Base-by-base conservation (phyloP, 1,140 invertebrate genomes). In the Diorhabda elongata region DNA sequence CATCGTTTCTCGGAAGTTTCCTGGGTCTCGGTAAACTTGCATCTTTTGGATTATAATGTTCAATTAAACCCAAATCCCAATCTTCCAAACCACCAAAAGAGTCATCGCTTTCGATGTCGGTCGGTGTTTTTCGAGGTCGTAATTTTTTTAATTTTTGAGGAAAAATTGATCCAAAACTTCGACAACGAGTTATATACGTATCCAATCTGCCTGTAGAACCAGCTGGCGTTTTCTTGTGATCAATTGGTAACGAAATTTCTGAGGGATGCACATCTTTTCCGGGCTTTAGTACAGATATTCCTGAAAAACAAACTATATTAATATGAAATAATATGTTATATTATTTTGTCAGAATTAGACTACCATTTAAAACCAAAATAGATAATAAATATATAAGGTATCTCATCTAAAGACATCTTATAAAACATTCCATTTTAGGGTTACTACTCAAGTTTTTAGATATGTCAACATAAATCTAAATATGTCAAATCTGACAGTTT, bases 51-150 rank as follows among this genome's bases (percentile, higher is more conserved):
- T 81, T 77, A 62, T 82, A 82, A 74, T 82, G 81, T 67, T 80
- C 81, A 44, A 80, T 78, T 42, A 83, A 76, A 11, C 75, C 76
- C 5, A 83, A 61, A 60, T 82, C 81, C 82, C 82, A 83, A 69
- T 84, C 81, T 66, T 83, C 81, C 52, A 81, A 75, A 68, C 80
- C 80, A n/a, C 77, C 79, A 66, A 81, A 78, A 6, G 77, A 79
- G 60, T 83, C 81, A 66, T 83, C 83, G 68, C 81, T 82, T 58
- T 81, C 78, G 64, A 79, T 76, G 62, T 75, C 77, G 6, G 74
- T 74, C 8, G 72, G 72, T 43, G 66, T 71, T 73, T 77, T 81
- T 4, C 69, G 69, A 4, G 68, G 58, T 60, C 71, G 75, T 61
- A 82, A 65, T 67, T 78, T 80, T 7, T 80, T 79, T 4, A 82